phyloP scores from a whole-genome alignment of 2,888 invertebrate genomes.

The Hymenopus coronatus region DNA sequence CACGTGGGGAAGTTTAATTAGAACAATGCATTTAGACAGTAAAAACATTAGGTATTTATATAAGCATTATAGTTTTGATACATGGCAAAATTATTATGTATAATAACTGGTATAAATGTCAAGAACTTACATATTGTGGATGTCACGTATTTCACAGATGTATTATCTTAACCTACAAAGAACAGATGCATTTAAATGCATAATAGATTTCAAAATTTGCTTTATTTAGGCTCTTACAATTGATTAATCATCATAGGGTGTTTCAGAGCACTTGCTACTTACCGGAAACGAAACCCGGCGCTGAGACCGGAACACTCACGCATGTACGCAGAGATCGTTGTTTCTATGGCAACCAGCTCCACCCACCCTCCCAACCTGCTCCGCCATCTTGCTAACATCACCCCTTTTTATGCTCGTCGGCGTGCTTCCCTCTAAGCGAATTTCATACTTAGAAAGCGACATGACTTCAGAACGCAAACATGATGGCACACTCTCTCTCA shows the following conservation, averaged over 20 bases:
- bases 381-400: conserved; percentile 1
- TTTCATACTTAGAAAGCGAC: background rate
- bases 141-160: no score
- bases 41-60: no score
- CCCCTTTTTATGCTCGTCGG: background rate
- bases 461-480: background rate
- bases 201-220: no score
- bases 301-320: background rate
- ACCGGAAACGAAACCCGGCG: background rate
- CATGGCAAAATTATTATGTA: no score
- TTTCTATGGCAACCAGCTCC: conserved; percentile 13
- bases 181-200: no score
- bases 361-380: background rate
- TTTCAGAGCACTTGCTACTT: background rate
- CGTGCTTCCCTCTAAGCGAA: background rate
- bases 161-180: no score
- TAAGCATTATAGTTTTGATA: no score
- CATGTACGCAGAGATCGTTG: background rate
- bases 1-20: no score
- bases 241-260: background rate
- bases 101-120: no score
- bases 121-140: no score
- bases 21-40: no score
- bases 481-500: no score
- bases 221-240: background rate